Conservation (phyloP, 2,797 vertebrate genomes). For the Sebastes kiyomatsui region DNA sequence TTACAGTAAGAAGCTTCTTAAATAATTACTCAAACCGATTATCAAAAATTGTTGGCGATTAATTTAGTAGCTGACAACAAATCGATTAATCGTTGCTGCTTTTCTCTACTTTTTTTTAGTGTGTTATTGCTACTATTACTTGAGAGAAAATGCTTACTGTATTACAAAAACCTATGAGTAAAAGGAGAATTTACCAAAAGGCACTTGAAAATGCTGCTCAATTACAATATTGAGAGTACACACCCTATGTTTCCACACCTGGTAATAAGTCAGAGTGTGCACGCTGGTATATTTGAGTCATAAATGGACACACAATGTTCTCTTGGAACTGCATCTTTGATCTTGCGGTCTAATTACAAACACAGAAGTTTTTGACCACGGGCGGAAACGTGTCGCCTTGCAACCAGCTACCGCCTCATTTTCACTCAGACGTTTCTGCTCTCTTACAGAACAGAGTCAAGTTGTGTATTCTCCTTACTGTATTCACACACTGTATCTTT, state of each 20-base stretch:
- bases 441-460: neutral
- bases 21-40: too few relatives aligned
- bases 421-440: neutral
- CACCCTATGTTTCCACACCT: neutral
- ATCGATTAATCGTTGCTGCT: too few relatives aligned
- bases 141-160: neutral
- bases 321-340: conserved; percentile 10
- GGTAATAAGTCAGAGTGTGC: neutral
- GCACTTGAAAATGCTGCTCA: neutral
- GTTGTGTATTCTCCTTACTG: neutral
- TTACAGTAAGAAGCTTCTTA: too few relatives aligned
- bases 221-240: neutral
- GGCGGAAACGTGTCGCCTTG: neutral
- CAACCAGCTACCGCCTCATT: neutral
- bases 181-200: neutral
- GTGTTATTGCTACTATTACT: neutral
- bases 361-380: neutral
- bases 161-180: neutral
- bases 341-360: conserved; percentile 15
- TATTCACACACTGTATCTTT: conserved; percentile 19
- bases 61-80: too few relatives aligned
- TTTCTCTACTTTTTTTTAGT: neutral
- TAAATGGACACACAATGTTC: neutral
- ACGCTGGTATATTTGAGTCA: neutral
- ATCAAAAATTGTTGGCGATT: too few relatives aligned